Percentiles rank a stretch among this genome's conserved stretches.
phyloP scores from a whole-genome alignment of 2,113 vertebrate species.

The Furnarius figulus region DNA sequence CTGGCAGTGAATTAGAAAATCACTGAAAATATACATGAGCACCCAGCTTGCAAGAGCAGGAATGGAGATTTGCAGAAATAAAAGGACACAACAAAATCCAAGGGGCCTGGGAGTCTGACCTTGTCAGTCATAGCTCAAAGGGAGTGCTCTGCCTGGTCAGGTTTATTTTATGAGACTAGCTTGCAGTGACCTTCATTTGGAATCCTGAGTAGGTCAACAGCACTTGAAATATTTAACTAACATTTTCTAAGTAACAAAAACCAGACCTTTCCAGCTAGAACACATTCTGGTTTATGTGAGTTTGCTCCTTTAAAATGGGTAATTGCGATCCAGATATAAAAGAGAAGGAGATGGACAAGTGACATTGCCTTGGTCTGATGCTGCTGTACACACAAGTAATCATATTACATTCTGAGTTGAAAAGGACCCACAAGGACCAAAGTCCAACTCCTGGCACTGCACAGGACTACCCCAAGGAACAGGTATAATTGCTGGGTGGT shows the following conservation, averaged over 20 bases:
- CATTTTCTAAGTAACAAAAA: background rate
- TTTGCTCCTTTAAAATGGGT: background rate
- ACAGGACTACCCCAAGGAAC: background rate
- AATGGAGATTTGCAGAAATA: background rate
- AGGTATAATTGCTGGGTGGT: background rate
- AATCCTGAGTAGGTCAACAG: background rate
- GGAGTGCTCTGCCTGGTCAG: background rate
- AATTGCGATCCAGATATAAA: background rate
- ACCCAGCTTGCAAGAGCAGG: background rate
- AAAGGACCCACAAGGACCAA: background rate
- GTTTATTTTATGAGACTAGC: background rate
- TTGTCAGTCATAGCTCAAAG: background rate
- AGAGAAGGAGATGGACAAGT: background rate
- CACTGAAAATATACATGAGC: background rate
- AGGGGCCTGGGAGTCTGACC: background rate
- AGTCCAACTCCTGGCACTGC: background rate
- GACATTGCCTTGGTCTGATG: background rate
- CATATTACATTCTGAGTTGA: background rate
- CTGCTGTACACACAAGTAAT: background rate
- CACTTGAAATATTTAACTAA: background rate
- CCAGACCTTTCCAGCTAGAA: background rate
- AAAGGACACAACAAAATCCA: background rate
- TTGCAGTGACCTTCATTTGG: background rate
- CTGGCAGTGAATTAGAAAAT: background rate
- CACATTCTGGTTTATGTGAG: background rate